phyloP scores from a whole-genome alignment of 1,140 invertebrate species.

The Lepidurus arcticus region DNA sequence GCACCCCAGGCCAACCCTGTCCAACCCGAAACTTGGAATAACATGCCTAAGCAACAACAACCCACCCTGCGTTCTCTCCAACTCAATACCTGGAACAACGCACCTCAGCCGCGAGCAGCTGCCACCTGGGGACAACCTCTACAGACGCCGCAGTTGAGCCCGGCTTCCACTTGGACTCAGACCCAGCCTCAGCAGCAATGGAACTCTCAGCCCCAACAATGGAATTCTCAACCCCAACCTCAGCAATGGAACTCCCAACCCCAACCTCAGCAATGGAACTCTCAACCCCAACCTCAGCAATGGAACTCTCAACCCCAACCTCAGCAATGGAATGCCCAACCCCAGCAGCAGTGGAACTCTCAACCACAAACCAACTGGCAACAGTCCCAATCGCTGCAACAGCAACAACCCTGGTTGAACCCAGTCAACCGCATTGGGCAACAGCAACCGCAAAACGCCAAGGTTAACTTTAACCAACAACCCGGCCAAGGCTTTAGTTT shows the following conservation, averaged over 20 bases:
- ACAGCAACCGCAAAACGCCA: constrained; percentile 4
- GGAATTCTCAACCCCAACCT: constrained; percentile 29
- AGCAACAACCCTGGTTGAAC: constrained; percentile 26
- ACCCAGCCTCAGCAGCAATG: constrained; percentile 27
- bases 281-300: constrained; percentile 23
- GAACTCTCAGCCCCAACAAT: background rate
- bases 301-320: constrained; percentile 30
- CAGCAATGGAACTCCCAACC: constrained; percentile 27
- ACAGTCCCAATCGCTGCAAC: background rate
- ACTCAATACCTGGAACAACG: background rate
- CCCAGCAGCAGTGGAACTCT: constrained; percentile 30
- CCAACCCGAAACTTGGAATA: constrained; percentile 25
- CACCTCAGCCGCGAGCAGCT: constrained; percentile 28
- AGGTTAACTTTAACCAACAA: constrained; percentile 30
- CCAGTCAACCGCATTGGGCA: background rate
- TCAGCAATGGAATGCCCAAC: constrained; percentile 29
- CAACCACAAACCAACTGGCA: constrained; percentile 29
- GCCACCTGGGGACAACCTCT: constrained; percentile 29
- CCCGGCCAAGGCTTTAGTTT: constrained; percentile 33
- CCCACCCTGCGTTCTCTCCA: constrained; percentile 45
- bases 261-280: constrained; percentile 33
- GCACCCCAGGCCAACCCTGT: constrained; percentile 1
- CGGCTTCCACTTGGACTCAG: constrained; percentile 24
- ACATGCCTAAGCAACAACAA: constrained; percentile 14
- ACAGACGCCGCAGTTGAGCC: constrained; percentile 27